Evolutionary conservation across 2,113 vertebrate genomes (phyloP).

Genomic region (Opisthocomus hoazin): DNA sequence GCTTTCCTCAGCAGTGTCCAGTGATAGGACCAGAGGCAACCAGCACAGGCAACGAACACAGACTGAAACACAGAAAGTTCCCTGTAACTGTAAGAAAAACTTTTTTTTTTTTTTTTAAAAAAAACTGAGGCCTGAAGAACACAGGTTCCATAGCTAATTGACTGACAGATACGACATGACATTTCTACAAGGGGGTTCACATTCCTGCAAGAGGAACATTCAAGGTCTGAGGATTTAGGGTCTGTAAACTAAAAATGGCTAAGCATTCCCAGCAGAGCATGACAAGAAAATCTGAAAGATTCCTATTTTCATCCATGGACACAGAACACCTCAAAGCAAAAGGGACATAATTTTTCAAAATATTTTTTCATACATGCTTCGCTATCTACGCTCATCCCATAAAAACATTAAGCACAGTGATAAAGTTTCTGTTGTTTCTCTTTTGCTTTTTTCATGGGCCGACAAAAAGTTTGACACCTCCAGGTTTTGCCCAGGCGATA

Average conservation of each 20-base stretch:
- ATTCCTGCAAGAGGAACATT: neutral
- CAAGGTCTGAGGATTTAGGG: neutral
- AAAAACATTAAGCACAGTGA: neutral
- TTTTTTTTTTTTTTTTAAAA: neutral
- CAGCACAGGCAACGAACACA: neutral
- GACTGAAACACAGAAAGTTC: neutral
- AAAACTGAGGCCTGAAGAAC: neutral
- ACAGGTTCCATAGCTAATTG: neutral
- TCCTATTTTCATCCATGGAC: neutral
- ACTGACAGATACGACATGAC: neutral
- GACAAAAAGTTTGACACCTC: neutral
- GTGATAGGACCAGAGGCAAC: neutral
- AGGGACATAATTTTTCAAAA: neutral
- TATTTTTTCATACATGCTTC: neutral
- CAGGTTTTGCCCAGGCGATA: neutral
- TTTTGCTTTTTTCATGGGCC: neutral
- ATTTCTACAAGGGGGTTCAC: neutral
- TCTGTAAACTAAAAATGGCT: neutral
- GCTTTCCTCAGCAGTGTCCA: neutral
- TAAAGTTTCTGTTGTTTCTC: neutral
- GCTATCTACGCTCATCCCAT: neutral
- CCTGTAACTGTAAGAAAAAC: neutral
- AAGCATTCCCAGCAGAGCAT: neutral
- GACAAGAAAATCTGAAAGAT: neutral
- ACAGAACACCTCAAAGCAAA: neutral